phyloP scores from a whole-genome alignment of 2,113 vertebrate genomes.

The Hiodon tergisus region DNA sequence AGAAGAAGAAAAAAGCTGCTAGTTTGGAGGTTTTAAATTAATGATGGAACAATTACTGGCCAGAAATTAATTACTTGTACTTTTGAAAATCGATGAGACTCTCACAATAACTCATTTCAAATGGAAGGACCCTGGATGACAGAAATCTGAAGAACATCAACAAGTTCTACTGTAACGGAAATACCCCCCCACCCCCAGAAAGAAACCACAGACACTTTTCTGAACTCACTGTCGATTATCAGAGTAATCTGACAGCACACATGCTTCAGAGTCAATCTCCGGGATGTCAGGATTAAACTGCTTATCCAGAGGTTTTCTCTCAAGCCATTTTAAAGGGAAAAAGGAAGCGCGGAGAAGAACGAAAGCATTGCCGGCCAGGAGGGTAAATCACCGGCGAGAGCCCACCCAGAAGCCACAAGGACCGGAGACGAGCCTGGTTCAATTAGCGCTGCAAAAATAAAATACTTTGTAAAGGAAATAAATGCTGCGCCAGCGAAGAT shows the following conservation, averaged over 20 bases:
- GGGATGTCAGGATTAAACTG: constrained; percentile 9
- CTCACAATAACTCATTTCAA: no score
- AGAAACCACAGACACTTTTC: neutral
- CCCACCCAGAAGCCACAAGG: constrained; percentile 68
- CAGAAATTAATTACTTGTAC: no score
- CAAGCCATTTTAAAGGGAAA: constrained; percentile 59
- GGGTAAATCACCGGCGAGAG: constrained; percentile 75
- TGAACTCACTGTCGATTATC: constrained; percentile 10
- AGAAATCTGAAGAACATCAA: neutral
- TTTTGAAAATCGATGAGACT: no score
- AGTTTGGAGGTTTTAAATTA: no score
- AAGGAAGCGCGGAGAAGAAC: constrained; percentile 60
- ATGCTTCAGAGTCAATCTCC: neutral
- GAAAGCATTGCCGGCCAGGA: constrained; percentile 69
- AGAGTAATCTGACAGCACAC: constrained; percentile 15
- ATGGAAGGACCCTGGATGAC: neutral
- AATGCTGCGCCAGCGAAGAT: constrained; percentile 89
- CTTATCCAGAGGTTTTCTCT: neutral
- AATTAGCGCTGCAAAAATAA: constrained; percentile 91
- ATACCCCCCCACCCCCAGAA: neutral
- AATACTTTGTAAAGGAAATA: constrained; percentile 99
- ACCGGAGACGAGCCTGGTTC: constrained; percentile 73
- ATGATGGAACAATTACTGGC: no score
- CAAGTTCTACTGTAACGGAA: neutral
- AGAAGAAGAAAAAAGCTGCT: neutral